Evolutionary conservation across 53 echinoderm and acorn worm species (phyloP).

Genomic region (Paelopatides confundens): DNA sequence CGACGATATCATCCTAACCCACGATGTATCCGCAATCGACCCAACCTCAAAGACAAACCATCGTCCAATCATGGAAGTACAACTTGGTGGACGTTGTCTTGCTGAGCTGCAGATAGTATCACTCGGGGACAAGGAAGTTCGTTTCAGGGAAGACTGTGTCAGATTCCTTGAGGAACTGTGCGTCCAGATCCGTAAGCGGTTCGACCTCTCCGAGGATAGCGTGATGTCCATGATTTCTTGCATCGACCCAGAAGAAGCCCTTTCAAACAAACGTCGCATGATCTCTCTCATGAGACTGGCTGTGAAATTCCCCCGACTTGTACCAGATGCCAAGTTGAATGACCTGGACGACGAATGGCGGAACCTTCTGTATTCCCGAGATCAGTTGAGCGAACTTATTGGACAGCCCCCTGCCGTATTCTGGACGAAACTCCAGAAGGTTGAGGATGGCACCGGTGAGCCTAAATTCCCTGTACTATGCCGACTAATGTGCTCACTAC

Average conservation of each 20-base stretch:
- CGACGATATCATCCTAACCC: slow-evolving; percentile 21
- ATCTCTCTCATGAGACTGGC: slow-evolving; percentile 34
- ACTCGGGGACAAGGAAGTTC: slow-evolving; percentile 8
- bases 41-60: background rate
- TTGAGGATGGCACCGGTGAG: slow-evolving; percentile 16
- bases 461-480: slow-evolving; percentile 10
- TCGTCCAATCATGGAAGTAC: background rate
- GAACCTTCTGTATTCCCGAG: slow-evolving; percentile 14
- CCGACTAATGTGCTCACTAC: slow-evolving; percentile 19
- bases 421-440: slow-evolving; percentile 14
- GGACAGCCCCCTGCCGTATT: slow-evolving; percentile 4
- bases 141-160: slow-evolving; percentile 8
- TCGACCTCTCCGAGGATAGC: slow-evolving; percentile 25
- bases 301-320: slow-evolving; percentile 8
- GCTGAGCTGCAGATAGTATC: background rate
- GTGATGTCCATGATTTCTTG: slow-evolving; percentile 31
- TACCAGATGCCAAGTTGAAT: slow-evolving; percentile 24
- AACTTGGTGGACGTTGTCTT: slow-evolving; percentile 28
- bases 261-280: slow-evolving; percentile 28
- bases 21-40: background rate
- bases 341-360: slow-evolving; percentile 11
- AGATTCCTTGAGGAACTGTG: slow-evolving; percentile 13
- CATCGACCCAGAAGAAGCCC: slow-evolving; percentile 13
- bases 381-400: slow-evolving; percentile 17
- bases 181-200: slow-evolving; percentile 17